Evolutionary conservation across 2,113 vertebrate genomes (phyloP), one percentile per base, ranked within the genome.

Genomic region (Anseranas semipalmata): DNA sequence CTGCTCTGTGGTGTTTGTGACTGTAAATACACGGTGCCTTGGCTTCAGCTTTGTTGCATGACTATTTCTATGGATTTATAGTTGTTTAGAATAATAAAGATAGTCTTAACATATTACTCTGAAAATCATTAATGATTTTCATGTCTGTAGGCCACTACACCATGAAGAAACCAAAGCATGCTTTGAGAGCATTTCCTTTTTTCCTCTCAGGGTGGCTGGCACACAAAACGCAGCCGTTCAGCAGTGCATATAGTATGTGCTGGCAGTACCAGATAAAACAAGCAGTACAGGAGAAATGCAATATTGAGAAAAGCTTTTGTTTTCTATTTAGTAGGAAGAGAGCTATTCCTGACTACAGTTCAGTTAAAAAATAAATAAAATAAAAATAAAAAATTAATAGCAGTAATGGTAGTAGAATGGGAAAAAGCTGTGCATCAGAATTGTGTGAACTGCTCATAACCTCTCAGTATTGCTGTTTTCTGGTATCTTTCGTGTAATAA

Each of bases 1-100:
- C 59, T 77, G 32, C 79, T 30, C 72, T 70, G 22, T 74, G n/a
- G 22, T 67, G 28, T 71, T 93, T 3, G 1, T 76, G 60, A n/a
- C 82, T 45, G 16, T 59, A 74, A 77, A 67, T 59, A 68, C 7
- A 37, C 15, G 65, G 39, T 28, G 39, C 33, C 4, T 35, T 3
- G 4, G 15, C 56, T 86, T 96, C 83, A 56, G 43, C 70, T 93
- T 88, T 56, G 46, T 71, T 96, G 81, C 10, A 6, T 55, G 18
- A 30, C 45, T 0, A 0, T 90, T 94, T 88, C 65, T 75, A 59
- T 88, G 67, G 85, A 67, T 76, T 83, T 85, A 10, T 79, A 19
- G 59, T 95, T 77, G 56, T 86, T 95, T 94, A 68, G 92, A 90
- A 75, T 62, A 55, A 19, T 76, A 43, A 79, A 70, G 59, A 68